Base-by-base conservation (phyloP, 2,113 vertebrate genomes). In the Paradoxurus hermaphroditus region DNA sequence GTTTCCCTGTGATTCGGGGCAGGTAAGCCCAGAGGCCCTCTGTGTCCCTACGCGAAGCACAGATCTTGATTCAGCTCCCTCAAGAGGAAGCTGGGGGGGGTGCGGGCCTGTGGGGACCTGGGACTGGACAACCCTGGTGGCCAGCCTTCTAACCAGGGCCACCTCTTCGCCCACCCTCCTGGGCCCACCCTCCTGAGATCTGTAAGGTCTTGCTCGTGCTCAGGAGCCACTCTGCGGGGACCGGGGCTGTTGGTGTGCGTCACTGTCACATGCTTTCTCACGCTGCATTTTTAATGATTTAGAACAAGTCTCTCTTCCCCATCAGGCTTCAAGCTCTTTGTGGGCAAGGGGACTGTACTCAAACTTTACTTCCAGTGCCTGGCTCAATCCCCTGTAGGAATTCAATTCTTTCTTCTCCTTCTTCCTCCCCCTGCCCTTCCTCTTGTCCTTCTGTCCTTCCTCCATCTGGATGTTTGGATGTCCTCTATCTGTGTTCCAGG, bases 391-490 rank as follows among this genome's bases (percentile, higher is more conserved):
- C 46, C 63, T 9, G 19, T 4, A 79, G 65, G 29, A 34, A 18
- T 72, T 84, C 44, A 51, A 0, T 68, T 72, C 84, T 53, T 41
- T 56, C 29, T 25, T 23, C 31, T 56, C 1, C 53, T 41, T 39
- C 36, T 34, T 77, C 34, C 68, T 31, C 34, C 39, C 19, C 18
- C 56, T 34, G 7, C 7, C 59, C 34, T 75, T 29, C 82, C 46
- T 25, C 73, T 62, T 2, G 5, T 29, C 41, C 18, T 77, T 39
- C 63, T 11, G 11, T 14, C n/a, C 62, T 59, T 25, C 36, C 12
- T 46, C 39, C 29, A 6, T n/a, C 53, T 77, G 0, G 0, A 36
- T 4, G 1, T 10, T n/a, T n/a, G 14, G 21, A 27, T 41, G 16
- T 44, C n/a, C 39, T 31, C n/a, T 75, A 29, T 1, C 16, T 44